These are phyloP conservation scores for Lumbricus terrestris DNA, from an alignment of 2,888 invertebrate species.

Conservation along the genomic window DNA sequence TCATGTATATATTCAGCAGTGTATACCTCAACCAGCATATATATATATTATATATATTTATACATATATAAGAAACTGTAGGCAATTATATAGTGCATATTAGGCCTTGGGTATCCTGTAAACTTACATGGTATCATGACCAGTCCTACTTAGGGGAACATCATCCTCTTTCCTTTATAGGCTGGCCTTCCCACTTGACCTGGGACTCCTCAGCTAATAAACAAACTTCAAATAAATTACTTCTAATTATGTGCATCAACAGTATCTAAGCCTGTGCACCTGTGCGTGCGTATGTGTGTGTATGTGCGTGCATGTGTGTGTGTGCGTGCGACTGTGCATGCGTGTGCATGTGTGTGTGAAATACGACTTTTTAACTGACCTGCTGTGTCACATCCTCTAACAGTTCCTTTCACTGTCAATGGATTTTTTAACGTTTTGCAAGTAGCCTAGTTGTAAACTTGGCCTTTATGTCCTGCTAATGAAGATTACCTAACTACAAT, in stretches of 20 bases:
- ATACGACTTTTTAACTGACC: too few species aligned
- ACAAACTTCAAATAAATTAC: not conserved
- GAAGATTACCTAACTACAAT: not conserved
- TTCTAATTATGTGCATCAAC: too few species aligned
- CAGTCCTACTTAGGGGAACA: not conserved
- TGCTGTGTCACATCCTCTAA: not conserved
- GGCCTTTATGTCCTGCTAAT: not conserved
- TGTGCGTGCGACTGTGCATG: too few species aligned
- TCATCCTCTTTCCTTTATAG: not conserved
- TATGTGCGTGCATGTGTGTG: too few species aligned
- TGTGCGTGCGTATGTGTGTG: too few species aligned
- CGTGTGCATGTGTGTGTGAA: too few species aligned
- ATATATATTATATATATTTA: slow-evolving; percentile 18
- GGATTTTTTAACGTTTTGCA: not conserved
- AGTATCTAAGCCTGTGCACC: too few species aligned
- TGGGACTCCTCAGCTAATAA: not conserved
- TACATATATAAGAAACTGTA: not conserved
- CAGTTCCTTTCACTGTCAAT: not conserved
- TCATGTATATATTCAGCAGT: too few species aligned
- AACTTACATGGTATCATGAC: too few species aligned
- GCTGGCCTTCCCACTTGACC: not conserved
- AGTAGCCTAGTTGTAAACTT: not conserved
- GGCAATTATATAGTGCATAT: not conserved
- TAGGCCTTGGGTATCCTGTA: not conserved
- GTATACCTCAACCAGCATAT: not conserved